Conservation (phyloP, 1,140 invertebrate species). For the Zaprionus ghesquierei region DNA sequence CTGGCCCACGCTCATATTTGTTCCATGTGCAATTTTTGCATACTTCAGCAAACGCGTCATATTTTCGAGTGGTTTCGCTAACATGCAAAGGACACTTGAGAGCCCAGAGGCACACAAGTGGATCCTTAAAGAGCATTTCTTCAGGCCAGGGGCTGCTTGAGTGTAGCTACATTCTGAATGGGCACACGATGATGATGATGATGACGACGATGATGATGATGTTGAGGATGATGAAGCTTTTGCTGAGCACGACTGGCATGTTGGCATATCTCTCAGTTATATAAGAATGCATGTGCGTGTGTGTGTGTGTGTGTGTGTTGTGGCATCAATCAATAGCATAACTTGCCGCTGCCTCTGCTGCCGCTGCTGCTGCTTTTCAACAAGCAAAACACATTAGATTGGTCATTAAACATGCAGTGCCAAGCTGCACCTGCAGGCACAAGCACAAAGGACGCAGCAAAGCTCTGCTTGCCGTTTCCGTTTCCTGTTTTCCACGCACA, state of each 20-base stretch:
- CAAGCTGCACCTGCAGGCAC: constrained; percentile 33
- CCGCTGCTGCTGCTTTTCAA: not conserved
- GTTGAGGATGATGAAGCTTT: constrained; percentile 1
- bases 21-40: constrained; percentile 81
- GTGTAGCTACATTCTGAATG: constrained; percentile 77
- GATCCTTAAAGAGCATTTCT: constrained; percentile 81
- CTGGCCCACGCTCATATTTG: constrained; percentile 42
- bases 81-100: constrained; percentile 80
- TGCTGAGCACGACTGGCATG: not conserved
- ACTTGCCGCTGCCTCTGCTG: not conserved
- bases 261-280: not conserved
- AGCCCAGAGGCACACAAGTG: constrained; percentile 78
- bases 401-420: constrained; percentile 37
- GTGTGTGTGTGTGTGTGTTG: not conserved
- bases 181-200: constrained; percentile 29
- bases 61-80: constrained; percentile 81
- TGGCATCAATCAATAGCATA: not conserved
- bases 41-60: constrained; percentile 81
- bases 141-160: constrained; percentile 67
- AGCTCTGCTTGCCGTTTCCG: constrained; percentile 76
- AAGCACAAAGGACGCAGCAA: constrained; percentile 36
- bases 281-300: not conserved
- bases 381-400: constrained; percentile 37
- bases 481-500: constrained; percentile 64
- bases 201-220: constrained; percentile 37